Evolutionary conservation across 2,797 vertebrate genomes (phyloP).

Genomic region (Melanotaenia trifasciata): DNA sequence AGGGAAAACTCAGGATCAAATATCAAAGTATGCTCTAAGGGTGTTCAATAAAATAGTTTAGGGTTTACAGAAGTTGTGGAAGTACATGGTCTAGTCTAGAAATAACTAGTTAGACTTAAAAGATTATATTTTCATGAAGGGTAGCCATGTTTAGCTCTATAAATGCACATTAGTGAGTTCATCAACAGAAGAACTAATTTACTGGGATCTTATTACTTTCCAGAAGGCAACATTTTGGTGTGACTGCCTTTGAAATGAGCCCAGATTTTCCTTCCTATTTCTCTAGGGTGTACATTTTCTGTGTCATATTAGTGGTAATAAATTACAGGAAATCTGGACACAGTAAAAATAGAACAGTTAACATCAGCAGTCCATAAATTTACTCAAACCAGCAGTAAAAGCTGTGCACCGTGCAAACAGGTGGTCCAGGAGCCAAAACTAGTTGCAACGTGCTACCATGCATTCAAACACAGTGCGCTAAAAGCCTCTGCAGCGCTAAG

Average conservation of each 20-base stretch:
- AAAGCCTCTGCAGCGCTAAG: neutral
- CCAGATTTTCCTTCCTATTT: conserved; percentile 36
- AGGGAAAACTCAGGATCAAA: neutral
- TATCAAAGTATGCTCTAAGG: neutral
- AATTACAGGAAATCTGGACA: conserved; percentile 63
- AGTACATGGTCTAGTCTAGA: neutral
- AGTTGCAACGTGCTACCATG: conserved; percentile 30
- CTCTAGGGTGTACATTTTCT: conserved; percentile 32
- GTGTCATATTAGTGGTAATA: conserved; percentile 41
- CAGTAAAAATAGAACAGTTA: conserved; percentile 65
- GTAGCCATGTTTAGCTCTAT: neutral
- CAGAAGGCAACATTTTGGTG: conserved; percentile 21
- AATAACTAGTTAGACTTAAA: neutral
- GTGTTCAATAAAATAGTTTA: neutral
- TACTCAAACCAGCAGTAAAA: conserved; percentile 61
- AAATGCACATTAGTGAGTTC: conserved; percentile 25
- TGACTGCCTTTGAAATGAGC: conserved; percentile 18
- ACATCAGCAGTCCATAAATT: conserved; percentile 74
- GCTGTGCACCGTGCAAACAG: conserved; percentile 60
- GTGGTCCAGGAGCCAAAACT: conserved; percentile 45
- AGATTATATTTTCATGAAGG: conserved; percentile 4
- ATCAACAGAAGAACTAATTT: conserved; percentile 41
- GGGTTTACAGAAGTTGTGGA: neutral
- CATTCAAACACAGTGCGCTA: conserved; percentile 19
- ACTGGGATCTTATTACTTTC: conserved; percentile 21